Evolutionary conservation across 2,113 vertebrate species (phyloP).

Genomic region (Athene cunicularia): DNA sequence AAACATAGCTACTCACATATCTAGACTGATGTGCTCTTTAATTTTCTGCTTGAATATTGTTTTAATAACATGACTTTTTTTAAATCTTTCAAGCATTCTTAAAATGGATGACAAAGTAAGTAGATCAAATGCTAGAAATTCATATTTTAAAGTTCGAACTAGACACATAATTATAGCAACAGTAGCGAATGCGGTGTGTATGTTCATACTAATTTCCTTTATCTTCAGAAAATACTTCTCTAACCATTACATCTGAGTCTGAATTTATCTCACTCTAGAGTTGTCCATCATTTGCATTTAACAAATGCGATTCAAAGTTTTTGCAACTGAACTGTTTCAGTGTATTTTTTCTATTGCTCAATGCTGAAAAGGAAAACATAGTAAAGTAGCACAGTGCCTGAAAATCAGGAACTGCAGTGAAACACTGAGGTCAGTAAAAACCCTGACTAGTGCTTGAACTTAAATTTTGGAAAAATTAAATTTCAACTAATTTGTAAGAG

Average conservation of each 20-base stretch:
- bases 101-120: slow-evolving; percentile 33
- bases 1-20: not conserved
- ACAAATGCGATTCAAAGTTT: not conserved
- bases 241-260: not conserved
- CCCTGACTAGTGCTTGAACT: not conserved
- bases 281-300: not conserved
- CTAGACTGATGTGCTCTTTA: not conserved
- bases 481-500: not conserved
- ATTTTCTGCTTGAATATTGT: not conserved
- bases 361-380: not conserved
- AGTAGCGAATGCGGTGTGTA: not conserved
- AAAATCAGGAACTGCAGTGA: not conserved
- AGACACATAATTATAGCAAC: not conserved
- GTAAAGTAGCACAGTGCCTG: not conserved
- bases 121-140: not conserved
- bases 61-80: not conserved
- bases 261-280: not conserved
- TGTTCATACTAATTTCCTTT: not conserved
- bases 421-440: not conserved
- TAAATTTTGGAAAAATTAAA: not conserved
- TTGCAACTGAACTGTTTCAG: not conserved
- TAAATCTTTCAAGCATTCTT: slow-evolving; percentile 45
- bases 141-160: not conserved
- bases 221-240: not conserved
- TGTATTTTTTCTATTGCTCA: not conserved